Evolutionary conservation across 1,140 invertebrate genomes (phyloP).

Genomic region (Monomorium pharaonis): DNA sequence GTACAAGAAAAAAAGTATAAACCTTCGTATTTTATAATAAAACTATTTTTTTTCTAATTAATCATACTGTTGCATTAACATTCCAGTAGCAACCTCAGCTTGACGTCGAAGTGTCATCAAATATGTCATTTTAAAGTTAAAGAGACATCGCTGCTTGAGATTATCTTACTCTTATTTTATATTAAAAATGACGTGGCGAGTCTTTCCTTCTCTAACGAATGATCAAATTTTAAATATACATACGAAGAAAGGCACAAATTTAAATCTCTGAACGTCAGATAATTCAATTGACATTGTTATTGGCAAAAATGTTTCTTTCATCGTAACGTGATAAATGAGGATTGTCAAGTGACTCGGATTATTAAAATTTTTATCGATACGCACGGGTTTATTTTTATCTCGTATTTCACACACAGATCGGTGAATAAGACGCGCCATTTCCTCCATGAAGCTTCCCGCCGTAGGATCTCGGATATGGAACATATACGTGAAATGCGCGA

Average conservation of each 20-base stretch:
- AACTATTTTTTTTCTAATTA: background rate
- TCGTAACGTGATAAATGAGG: background rate
- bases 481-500: conserved; percentile 23
- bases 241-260: background rate
- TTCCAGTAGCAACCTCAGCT: too few species aligned
- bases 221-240: background rate
- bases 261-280: background rate
- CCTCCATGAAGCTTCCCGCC: background rate
- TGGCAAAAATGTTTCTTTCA: background rate
- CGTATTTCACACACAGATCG: conserved; percentile 40
- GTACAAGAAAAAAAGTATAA: background rate
- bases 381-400: conserved; percentile 14
- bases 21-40: background rate
- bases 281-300: background rate
- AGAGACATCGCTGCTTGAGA: too few species aligned
- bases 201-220: background rate
- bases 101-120: too few species aligned
- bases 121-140: too few species aligned
- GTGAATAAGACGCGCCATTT: background rate
- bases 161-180: background rate
- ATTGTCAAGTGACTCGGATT: background rate
- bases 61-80: background rate
- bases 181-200: background rate
- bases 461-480: conserved; percentile 22
- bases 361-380: background rate